Conservation (phyloP, 2,888 invertebrate species). For the Rhamphomyia laevipes region DNA sequence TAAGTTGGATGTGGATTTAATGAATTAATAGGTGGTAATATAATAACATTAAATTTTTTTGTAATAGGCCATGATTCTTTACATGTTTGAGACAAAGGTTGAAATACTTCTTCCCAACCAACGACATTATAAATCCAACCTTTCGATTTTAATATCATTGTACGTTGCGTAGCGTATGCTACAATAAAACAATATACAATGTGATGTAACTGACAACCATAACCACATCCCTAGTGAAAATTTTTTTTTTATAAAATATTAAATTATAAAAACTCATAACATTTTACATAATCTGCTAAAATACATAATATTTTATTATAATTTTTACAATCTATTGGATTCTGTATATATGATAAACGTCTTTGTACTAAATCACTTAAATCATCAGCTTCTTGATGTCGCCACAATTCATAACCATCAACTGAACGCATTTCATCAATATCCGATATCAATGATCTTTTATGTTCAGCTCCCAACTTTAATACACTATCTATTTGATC, state of each 20-base stretch:
- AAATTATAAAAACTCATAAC: no score
- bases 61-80: slow-evolving; percentile 69
- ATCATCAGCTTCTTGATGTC: no score
- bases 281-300: no score
- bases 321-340: no score
- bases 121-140: slow-evolving; percentile 89
- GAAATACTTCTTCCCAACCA: slow-evolving; percentile 91
- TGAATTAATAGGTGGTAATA: slow-evolving; percentile 90
- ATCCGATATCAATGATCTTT: slow-evolving; percentile 59
- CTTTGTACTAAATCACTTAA: no score
- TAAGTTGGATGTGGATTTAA: slow-evolving; percentile 72
- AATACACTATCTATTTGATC: slow-evolving; percentile 53
- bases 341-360: no score
- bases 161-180: no score
- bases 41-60: slow-evolving; percentile 67
- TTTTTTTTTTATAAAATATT: slow-evolving; percentile 50
- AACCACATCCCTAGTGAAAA: slow-evolving; percentile 99
- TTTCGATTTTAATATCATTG: no score
- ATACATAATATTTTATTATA: no score
- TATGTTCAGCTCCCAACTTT: slow-evolving; percentile 62
- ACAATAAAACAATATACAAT: no score
- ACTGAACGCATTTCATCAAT: no score
- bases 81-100: slow-evolving; percentile 81
- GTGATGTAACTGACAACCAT: slow-evolving; percentile 97
- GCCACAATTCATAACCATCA: no score